Evolutionary conservation across 2,113 vertebrate species (phyloP).

Genomic region (Pseudorasbora parva): DNA sequence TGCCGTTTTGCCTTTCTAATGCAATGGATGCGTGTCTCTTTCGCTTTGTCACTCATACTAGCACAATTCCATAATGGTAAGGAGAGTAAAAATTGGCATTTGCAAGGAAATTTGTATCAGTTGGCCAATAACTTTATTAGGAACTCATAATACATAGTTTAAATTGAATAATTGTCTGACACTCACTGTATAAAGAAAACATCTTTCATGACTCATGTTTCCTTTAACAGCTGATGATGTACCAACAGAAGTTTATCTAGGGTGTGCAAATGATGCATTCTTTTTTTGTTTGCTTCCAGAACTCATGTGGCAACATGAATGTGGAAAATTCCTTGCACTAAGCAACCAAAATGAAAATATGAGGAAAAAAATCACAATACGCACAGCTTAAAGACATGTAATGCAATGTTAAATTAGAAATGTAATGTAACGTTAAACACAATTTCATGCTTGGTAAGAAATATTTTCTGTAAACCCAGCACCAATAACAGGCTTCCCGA

Average conservation of each 20-base stretch:
- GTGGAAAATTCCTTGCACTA: neutral
- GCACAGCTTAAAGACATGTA: too few relatives aligned
- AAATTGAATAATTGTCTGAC: neutral
- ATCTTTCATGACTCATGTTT: neutral
- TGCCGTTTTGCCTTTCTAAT: slow-evolving; percentile 24
- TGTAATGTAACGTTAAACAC: neutral
- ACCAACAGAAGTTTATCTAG: neutral
- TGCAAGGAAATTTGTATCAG: neutral
- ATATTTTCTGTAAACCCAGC: neutral
- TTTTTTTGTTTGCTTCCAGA: neutral
- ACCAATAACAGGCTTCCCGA: neutral
- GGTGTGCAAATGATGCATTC: neutral
- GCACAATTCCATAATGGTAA: neutral
- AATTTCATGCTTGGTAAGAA: neutral
- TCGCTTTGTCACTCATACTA: neutral
- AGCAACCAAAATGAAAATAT: slow-evolving; percentile 9
- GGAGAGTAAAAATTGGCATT: neutral
- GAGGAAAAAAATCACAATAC: neutral
- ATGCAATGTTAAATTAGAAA: too few relatives aligned
- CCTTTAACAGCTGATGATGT: neutral
- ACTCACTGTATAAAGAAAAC: neutral
- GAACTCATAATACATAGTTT: neutral
- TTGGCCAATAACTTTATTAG: neutral
- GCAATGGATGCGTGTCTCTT: neutral
- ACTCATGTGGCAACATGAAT: neutral